Evolutionary conservation across 2,888 invertebrate species (phyloP).

Genomic region (Eupelmus urozonus): DNA sequence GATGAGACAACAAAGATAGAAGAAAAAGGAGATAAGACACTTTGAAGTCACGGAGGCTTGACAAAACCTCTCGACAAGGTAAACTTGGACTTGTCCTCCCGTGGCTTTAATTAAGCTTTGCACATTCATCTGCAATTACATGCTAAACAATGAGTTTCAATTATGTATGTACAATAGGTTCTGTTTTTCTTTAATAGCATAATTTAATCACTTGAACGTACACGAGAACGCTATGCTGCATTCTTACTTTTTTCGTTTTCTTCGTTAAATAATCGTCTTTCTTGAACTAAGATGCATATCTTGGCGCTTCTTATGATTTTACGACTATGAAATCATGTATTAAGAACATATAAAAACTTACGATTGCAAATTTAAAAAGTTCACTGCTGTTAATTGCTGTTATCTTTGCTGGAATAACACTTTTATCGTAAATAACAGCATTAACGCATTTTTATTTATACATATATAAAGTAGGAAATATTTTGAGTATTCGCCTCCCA

Average conservation of each 20-base stretch:
- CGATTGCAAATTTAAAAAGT: constrained; percentile 70
- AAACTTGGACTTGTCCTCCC: constrained; percentile 66
- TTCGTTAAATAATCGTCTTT: constrained; percentile 54
- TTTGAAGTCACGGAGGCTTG: constrained; percentile 73
- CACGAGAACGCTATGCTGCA: constrained; percentile 47
- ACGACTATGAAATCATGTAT: constrained; percentile 68
- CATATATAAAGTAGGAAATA: constrained; percentile 76
- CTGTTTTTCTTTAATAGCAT: constrained; percentile 59
- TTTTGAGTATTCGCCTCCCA: constrained; percentile 74
- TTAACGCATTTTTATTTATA: constrained; percentile 64
- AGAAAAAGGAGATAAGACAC: constrained; percentile 72
- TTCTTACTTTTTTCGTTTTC: constrained; percentile 41
- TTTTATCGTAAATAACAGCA: constrained; percentile 67
- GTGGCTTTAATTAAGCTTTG: constrained; percentile 70
- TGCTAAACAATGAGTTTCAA: constrained; percentile 60
- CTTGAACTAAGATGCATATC: constrained; percentile 55
- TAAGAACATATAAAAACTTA: constrained; percentile 76
- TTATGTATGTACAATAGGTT: constrained; percentile 57
- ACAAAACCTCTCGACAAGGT: constrained; percentile 51
- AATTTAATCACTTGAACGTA: constrained; percentile 54
- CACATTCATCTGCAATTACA: constrained; percentile 61
- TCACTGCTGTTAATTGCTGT: constrained; percentile 56
- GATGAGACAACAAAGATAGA: constrained; percentile 70
- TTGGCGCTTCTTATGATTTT: constrained; percentile 68
- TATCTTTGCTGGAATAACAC: constrained; percentile 65